phyloP scores from a whole-genome alignment of 2,113 vertebrate genomes.

The Proterorhinus semilunaris region DNA sequence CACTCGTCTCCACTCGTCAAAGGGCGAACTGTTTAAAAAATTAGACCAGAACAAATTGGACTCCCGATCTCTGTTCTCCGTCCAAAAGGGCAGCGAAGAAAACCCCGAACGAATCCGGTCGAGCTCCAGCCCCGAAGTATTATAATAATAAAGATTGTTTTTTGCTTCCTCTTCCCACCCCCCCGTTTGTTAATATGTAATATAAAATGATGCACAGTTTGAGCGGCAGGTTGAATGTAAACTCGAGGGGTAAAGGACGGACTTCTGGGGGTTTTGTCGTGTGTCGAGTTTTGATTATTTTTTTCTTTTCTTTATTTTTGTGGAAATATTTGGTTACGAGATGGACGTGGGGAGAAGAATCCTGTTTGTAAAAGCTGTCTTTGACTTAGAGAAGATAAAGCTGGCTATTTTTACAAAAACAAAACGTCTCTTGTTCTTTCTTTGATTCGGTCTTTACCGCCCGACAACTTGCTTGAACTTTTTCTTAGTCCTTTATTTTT shows the following conservation, averaged over 20 bases:
- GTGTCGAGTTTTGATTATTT: constrained; percentile 50
- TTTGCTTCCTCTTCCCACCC: constrained; percentile 41
- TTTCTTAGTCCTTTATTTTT: too few species aligned
- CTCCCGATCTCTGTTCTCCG: background rate
- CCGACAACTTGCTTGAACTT: too few species aligned
- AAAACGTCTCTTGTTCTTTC: constrained; percentile 16
- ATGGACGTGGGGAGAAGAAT: constrained; percentile 91
- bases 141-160: constrained; percentile 41
- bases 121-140: background rate
- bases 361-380: constrained; percentile 94
- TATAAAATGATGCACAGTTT: constrained; percentile 56
- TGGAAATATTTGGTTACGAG: constrained; percentile 20
- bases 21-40: too few species aligned
- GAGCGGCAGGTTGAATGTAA: constrained; percentile 63
- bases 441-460: background rate
- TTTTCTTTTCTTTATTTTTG: constrained; percentile 65
- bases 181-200: constrained; percentile 74
- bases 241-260: constrained; percentile 36
- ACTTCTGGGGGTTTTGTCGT: constrained; percentile 69
- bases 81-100: too few species aligned
- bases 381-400: constrained; percentile 83
- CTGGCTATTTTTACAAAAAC: constrained; percentile 81
- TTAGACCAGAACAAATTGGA: background rate
- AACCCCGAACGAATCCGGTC: background rate
- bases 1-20: too few species aligned